These are phyloP conservation scores for Ditula angustiorana DNA, from an alignment of 2,888 invertebrate species.

Conservation along the genomic window DNA sequence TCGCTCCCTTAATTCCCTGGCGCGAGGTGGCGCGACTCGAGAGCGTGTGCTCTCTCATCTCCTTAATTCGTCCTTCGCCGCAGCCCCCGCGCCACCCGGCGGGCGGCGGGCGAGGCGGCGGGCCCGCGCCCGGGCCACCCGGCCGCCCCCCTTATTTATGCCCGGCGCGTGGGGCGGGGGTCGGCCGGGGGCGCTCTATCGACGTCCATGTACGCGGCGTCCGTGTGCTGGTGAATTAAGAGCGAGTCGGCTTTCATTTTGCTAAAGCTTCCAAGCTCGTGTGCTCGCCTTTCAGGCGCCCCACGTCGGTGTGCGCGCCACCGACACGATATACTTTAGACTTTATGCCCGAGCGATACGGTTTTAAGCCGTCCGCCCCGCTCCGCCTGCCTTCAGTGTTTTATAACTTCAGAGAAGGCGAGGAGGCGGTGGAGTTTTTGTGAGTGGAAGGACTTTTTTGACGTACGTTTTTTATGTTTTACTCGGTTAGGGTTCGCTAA, in stretches of 20 bases:
- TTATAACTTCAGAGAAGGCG: slow-evolving; percentile 80
- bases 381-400: slow-evolving; percentile 73
- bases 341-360: slow-evolving; percentile 69
- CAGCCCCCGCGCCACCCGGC: slow-evolving; percentile 70
- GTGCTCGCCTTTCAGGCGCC: slow-evolving; percentile 81
- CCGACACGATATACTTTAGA: slow-evolving; percentile 64
- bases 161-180: slow-evolving; percentile 61
- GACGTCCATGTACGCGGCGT: slow-evolving; percentile 70
- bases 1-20: slow-evolving; percentile 74
- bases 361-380: slow-evolving; percentile 61
- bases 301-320: slow-evolving; percentile 63
- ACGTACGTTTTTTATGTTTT: slow-evolving; percentile 85
- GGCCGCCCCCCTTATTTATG: slow-evolving; percentile 83
- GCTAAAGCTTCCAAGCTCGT: slow-evolving; percentile 84
- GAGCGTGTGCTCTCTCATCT: slow-evolving; percentile 85
- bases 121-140: slow-evolving; percentile 80
- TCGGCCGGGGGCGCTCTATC: slow-evolving; percentile 63
- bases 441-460: slow-evolving; percentile 84
- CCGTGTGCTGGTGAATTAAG: slow-evolving; percentile 83
- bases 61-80: slow-evolving; percentile 86
- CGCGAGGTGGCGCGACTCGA: slow-evolving; percentile 79
- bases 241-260: slow-evolving; percentile 85
- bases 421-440: slow-evolving; percentile 81
- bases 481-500: slow-evolving; percentile 82
- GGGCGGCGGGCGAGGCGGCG: slow-evolving; percentile 64